These are phyloP conservation scores for Otolemur crassicaudatus DNA, from an alignment of 2,797 vertebrate genomes.

Conservation along the genomic window DNA sequence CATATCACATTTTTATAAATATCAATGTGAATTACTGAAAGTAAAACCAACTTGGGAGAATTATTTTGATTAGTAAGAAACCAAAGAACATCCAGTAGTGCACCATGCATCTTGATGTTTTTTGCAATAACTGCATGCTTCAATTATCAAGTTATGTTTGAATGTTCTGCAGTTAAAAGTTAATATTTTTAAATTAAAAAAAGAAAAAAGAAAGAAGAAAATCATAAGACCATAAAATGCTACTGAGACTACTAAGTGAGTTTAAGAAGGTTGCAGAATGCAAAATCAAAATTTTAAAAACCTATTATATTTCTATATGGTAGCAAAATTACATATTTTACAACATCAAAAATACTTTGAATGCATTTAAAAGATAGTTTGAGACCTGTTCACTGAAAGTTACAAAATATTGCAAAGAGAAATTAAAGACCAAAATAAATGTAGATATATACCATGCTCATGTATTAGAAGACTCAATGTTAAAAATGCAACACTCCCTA, in stretches of 20 bases:
- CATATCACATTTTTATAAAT: no score
- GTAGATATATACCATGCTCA: not conserved
- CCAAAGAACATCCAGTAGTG: no score
- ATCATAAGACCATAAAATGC: not conserved
- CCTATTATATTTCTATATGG: not conserved
- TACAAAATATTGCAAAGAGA: not conserved
- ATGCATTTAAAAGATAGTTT: not conserved
- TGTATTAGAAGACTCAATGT: not conserved
- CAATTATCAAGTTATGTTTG: no score
- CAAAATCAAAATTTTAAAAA: not conserved
- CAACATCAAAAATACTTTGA: not conserved
- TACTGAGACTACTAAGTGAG: not conserved
- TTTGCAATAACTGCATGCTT: no score
- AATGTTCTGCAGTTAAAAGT: no score
- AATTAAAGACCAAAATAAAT: not conserved
- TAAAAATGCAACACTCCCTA: not conserved
- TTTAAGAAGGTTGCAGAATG: not conserved
- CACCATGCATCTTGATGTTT: no score
- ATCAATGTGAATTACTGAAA: no score
- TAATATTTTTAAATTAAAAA: no score
- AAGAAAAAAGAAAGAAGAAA: not conserved
- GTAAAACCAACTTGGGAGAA: no score
- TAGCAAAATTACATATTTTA: not conserved
- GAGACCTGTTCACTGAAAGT: not conserved
- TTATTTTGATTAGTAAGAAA: no score